These are phyloP conservation scores for Uromys caudimaculatus DNA, from an alignment of 2,797 vertebrate genomes.

Conservation along the genomic window DNA sequence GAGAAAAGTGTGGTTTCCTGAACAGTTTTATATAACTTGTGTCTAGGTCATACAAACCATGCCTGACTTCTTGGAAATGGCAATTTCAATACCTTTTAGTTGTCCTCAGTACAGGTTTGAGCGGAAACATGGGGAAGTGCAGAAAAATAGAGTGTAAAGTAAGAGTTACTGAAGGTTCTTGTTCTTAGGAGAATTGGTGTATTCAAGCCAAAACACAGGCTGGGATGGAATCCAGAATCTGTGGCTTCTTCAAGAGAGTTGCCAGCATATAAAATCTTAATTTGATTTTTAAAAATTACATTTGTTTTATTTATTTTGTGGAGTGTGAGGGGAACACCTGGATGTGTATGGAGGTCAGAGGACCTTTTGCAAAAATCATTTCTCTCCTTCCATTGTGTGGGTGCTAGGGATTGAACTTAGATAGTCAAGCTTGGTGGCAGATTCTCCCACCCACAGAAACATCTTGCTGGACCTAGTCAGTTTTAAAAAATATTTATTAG, in stretches of 20 bases:
- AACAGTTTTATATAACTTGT: background rate
- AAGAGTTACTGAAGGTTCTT: background rate
- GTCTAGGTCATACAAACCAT: background rate
- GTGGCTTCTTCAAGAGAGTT: background rate
- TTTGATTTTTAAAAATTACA: background rate
- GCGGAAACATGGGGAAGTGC: background rate
- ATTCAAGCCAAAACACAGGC: background rate
- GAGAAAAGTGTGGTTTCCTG: constrained; percentile 4
- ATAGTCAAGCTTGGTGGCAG: background rate
- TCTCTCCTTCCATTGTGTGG: background rate
- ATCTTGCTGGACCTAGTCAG: background rate
- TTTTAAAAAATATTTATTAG: background rate
- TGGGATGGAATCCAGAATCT: background rate
- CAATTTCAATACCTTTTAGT: background rate
- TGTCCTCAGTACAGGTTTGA: background rate
- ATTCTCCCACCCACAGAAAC: background rate
- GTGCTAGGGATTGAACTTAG: background rate
- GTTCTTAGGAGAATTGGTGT: background rate
- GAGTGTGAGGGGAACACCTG: background rate
- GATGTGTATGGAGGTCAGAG: background rate
- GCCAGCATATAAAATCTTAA: background rate
- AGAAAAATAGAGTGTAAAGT: background rate
- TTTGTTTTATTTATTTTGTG: background rate
- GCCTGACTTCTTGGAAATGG: background rate
- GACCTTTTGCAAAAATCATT: background rate